Evolutionary conservation across 92 coral and sea anemone species (phyloP), one percentile per base, ranked within the genome.

Genomic region (Heteractis magnifica): DNA sequence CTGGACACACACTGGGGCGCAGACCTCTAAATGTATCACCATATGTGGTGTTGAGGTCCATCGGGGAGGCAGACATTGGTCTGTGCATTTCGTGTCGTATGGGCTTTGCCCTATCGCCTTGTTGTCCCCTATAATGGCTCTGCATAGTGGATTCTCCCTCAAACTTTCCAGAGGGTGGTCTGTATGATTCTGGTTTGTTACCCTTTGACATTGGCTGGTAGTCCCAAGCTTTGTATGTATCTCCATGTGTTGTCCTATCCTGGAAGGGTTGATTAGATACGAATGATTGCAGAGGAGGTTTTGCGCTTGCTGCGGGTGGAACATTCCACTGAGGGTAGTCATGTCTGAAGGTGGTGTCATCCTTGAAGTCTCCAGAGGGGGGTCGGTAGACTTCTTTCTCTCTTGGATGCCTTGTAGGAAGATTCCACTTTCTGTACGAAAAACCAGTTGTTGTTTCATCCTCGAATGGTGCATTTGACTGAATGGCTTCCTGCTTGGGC

Each of bases 121-220:
- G 93, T 75, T 92, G 90, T 56, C 99, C 99, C 81, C 95, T 92
- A 87, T 92, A 97, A 71, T 97, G 98, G 74, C 93, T 93, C 70
- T 94, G 95, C 90, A 93, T 94, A 48, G 98, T 97, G 34, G 99
- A 94, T 62, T 90, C 95, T 11, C 99, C 99, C 72, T 90, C 93
- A 86, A 97, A 97, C 86, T 83, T 92, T 4, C 89, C 87, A 51
- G 99, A 79, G 3, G 99, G 99, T 83, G 99, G 97, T 53, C 91
- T 82, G 89, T 97, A 97, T 65, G 87, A 82, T 15, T 97, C 98
- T 18, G 93, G 81, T 71, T 81, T 90, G 41, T 91, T 91, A 73
- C 90, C 89, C 84, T 89, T 89, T 7, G 90, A 90, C 6, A 92
- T 80, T 6, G 89, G 88, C 65, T 90, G 94, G 51, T 86, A 81